Evolutionary conservation across 1,140 invertebrate genomes (phyloP).

Genomic region (Leptestheria dahalacensis): DNA sequence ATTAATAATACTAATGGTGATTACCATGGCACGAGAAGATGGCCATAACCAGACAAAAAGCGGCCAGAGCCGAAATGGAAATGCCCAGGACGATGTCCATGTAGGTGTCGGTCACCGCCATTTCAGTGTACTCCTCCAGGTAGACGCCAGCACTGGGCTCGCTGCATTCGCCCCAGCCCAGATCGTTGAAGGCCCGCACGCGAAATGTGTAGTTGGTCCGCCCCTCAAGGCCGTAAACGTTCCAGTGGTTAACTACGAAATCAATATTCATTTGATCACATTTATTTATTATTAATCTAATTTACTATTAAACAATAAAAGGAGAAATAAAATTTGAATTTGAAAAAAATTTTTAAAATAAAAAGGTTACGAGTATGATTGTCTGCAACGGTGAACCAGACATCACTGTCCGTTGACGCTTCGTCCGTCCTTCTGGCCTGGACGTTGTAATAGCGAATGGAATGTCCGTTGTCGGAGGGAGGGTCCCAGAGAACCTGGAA

Average conservation of each 20-base stretch:
- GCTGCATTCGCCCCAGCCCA: slow-evolving; percentile 59
- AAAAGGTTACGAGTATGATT: not conserved
- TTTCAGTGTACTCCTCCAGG: slow-evolving; percentile 4
- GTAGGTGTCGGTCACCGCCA: not conserved
- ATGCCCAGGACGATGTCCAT: not conserved
- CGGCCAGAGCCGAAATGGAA: slow-evolving; percentile 6
- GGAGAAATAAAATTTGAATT: no score
- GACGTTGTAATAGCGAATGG: not conserved
- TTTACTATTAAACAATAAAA: no score
- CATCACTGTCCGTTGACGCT: not conserved
- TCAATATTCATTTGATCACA: slow-evolving; percentile 4
- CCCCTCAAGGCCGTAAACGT: slow-evolving; percentile 46
- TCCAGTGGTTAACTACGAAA: slow-evolving; percentile 51
- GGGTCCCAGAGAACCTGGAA: slow-evolving; percentile 57
- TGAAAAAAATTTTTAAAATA: not conserved
- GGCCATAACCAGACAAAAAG: slow-evolving; percentile 2
- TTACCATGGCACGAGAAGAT: slow-evolving; percentile 4
- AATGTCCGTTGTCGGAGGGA: slow-evolving; percentile 43
- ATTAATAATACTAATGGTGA: not conserved
- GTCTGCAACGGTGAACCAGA: not conserved
- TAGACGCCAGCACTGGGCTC: not conserved
- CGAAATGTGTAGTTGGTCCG: slow-evolving; percentile 48
- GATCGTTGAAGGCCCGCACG: slow-evolving; percentile 57
- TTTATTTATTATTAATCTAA: no score
- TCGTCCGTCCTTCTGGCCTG: not conserved